phyloP scores from a whole-genome alignment of 1,140 invertebrate species.

The Gryllus bimaculatus region DNA sequence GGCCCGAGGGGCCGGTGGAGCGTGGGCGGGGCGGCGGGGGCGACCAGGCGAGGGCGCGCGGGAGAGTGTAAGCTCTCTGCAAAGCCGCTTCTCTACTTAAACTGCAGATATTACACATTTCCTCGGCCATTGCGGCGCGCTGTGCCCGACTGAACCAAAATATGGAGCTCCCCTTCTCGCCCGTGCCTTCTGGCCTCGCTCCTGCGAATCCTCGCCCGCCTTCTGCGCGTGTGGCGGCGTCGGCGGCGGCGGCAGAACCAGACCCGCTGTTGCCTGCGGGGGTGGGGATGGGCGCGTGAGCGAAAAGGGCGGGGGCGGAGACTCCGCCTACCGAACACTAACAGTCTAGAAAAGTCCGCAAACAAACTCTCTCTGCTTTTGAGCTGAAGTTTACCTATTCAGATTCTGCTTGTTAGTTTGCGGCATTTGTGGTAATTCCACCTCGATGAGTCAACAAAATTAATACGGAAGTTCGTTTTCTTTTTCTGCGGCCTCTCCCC shows the following conservation, averaged over 20 bases:
- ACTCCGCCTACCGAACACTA: neutral
- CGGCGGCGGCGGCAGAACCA: too few species aligned
- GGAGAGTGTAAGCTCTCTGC: neutral
- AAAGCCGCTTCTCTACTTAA: neutral
- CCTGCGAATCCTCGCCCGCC: neutral
- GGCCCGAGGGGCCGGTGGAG: too few species aligned
- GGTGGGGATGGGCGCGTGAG: too few species aligned
- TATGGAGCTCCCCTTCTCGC: neutral
- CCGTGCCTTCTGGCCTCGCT: too few species aligned
- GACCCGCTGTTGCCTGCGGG: too few species aligned
- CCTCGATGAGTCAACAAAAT: conserved; percentile 1
- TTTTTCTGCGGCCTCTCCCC: neutral
- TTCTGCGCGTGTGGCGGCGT: neutral
- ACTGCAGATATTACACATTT: conserved; percentile 5
- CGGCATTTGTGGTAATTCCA: neutral
- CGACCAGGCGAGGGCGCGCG: too few species aligned
- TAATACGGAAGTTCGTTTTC: neutral
- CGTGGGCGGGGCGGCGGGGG: too few species aligned
- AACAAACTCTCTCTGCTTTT: neutral
- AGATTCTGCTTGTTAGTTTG: conserved; percentile 1
- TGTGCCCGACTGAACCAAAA: neutral
- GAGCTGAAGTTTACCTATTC: neutral
- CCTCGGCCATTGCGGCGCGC: neutral
- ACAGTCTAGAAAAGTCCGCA: neutral
- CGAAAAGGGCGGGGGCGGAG: too few species aligned